Percentiles rank a stretch among this genome's conserved stretches.
These are phyloP conservation scores for Sarcophaga caerulescens DNA, from an alignment of 2,888 invertebrate species.

Conservation along the genomic window DNA sequence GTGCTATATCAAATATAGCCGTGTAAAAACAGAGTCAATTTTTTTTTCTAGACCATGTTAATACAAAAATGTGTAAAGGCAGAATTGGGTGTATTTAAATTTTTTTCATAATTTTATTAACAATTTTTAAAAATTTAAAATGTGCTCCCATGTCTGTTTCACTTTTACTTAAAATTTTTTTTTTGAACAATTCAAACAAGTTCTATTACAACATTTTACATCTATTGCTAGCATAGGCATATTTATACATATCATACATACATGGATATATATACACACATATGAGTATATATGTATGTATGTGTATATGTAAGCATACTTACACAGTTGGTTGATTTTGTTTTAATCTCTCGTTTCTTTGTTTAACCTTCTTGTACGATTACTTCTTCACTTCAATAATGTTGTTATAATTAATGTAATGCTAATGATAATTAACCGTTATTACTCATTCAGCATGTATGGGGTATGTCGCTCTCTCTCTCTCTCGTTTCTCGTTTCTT, in stretches of 20 bases:
- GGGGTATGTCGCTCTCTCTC: too few species aligned
- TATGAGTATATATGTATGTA: too few species aligned
- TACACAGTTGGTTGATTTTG: conserved; percentile 29
- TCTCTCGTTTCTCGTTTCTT: too few species aligned
- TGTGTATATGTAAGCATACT: conserved; percentile 14
- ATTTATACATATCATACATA: background rate
- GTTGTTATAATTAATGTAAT: conserved; percentile 2
- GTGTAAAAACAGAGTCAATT: too few species aligned
- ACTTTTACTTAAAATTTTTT: conserved; percentile 12
- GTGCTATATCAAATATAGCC: too few species aligned
- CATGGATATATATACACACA: too few species aligned
- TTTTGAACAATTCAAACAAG: background rate
- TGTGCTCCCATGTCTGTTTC: background rate
- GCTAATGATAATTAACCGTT: conserved; percentile 26
- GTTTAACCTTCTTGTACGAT: background rate
- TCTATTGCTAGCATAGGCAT: conserved; percentile 15
- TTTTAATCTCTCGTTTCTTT: conserved; percentile 7
- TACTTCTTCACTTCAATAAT: background rate
- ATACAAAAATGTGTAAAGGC: too few species aligned
- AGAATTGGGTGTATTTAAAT: too few species aligned
- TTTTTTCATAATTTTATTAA: too few species aligned
- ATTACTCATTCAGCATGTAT: background rate
- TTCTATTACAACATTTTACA: conserved; percentile 18
- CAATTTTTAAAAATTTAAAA: background rate
- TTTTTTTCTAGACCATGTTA: too few species aligned